phyloP scores from a whole-genome alignment of 2,113 vertebrate genomes.

The Phrynocephalus versicolor region DNA sequence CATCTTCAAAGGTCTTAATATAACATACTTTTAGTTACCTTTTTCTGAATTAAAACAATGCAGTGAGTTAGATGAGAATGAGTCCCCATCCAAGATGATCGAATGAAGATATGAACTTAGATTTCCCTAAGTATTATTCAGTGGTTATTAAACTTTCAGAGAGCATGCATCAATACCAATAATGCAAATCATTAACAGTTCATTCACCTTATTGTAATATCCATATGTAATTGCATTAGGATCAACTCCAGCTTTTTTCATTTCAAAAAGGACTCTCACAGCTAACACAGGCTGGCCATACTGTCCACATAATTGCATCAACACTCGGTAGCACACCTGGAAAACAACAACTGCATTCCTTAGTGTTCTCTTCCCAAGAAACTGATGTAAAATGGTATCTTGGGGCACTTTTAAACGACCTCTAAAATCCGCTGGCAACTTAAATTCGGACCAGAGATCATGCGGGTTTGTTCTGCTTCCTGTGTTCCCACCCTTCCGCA shows the following conservation, averaged over 20 bases:
- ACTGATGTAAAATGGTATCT: no score
- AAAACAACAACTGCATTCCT: rapidly evolving
- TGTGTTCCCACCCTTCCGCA: no score
- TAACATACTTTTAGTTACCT: background rate
- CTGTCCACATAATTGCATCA: slow-evolving; percentile 97
- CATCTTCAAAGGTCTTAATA: background rate
- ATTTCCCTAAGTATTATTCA: background rate
- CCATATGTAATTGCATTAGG: slow-evolving; percentile 98
- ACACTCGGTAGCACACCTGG: slow-evolving; percentile 95
- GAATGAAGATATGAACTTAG: background rate
- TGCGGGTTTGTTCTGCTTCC: no score
- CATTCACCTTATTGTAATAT: slow-evolving; percentile 93
- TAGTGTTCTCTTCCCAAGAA: background rate
- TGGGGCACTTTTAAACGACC: no score
- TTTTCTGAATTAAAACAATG: background rate
- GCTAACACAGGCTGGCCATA: slow-evolving; percentile 96
- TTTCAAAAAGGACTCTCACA: slow-evolving; percentile 93
- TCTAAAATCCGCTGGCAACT: no score
- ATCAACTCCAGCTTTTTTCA: slow-evolving; percentile 96
- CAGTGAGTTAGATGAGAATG: background rate
- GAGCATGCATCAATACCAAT: background rate
- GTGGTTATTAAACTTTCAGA: background rate
- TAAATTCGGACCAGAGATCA: no score
- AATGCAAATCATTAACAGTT: background rate
- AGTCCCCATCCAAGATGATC: background rate